Evolutionary conservation across 92 coral and sea anemone species (phyloP), one percentile per base, ranked within the genome.

Genomic region (Palythoa grandis): DNA sequence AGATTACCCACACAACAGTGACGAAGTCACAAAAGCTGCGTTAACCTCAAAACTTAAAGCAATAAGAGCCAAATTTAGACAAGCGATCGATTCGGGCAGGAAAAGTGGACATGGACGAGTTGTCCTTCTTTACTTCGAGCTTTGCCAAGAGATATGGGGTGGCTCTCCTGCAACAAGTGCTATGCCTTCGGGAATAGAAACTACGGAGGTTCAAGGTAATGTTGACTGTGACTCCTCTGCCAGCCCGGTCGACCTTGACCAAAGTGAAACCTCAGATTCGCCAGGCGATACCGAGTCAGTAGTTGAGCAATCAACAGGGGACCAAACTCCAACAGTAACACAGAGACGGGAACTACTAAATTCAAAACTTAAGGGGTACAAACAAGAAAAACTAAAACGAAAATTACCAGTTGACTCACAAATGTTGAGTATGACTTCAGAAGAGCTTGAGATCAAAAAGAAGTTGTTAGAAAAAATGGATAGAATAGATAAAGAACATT

Each of bases 101-200:
- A 25, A 72, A 37, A 87, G 89, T 56, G 86, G 74, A 50, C 85
- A 83, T 88, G 91, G 91, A 50, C 56, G 79, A 0, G 88, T 76
- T 6, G 76, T 83, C 38, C 70, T 84, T 20, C 66, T 88, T 29
- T 89, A 89, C 82, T 84, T 58, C 66, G 89, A 89, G 22, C 78
- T 85, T 56, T 87, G 93, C 70, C 86, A 87, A 74, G 70, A 83
- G 15, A 87, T 90, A 48, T 90, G 90, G 93, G 88, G 93, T 74
- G 93, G 93, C 11, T 90, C 90, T 25, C 90, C 93, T 17, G 88
- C 90, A 74, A 87, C 86, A 72, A 82, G 60, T 47, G 74, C 90
- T 1, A 80, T 80, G 5, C 37, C 14, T 11, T 83, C 90, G 29
- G 90, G 82, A 25, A 69, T 80, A 15, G 82, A 70, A 79, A 71